Percentiles rank a stretch among this genome's conserved stretches.
Conservation (phyloP, 2,113 vertebrate species). For the Neogobius melanostomus region DNA sequence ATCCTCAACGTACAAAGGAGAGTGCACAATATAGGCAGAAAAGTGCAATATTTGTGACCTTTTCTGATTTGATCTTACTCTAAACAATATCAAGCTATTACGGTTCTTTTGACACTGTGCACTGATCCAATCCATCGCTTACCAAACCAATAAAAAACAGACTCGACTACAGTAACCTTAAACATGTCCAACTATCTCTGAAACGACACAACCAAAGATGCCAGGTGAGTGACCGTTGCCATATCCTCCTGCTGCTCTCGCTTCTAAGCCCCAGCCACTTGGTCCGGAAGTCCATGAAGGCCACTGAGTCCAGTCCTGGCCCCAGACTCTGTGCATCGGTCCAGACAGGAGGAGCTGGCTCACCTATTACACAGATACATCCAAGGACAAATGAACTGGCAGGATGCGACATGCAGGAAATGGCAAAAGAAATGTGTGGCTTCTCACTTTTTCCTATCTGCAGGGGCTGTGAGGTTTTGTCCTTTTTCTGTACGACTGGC, state of each 20-base stretch:
- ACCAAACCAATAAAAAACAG: background rate
- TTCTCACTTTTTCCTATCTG: conserved; percentile 28
- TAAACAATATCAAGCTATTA: no score
- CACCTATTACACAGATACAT: conserved; percentile 46
- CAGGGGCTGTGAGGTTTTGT: background rate
- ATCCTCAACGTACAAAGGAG: no score
- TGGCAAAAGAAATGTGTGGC: conserved; percentile 22
- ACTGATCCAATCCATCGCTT: no score
- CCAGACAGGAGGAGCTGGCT: conserved; percentile 49
- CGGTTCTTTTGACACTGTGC: no score
- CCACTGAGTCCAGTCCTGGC: conserved; percentile 50
- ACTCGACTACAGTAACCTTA: background rate
- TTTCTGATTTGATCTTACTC: no score
- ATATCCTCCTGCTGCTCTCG: conserved; percentile 30
- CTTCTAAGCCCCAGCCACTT: conserved; percentile 49
- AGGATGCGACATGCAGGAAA: conserved; percentile 32
- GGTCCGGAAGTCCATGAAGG: conserved; percentile 58
- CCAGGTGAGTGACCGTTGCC: conserved; percentile 23
- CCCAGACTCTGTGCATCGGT: conserved; percentile 31
- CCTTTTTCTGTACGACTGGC: background rate
- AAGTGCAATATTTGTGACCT: no score
- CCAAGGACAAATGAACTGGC: conserved; percentile 66
- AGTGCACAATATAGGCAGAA: no score
- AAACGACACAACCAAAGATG: conserved; percentile 29
- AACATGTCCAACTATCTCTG: background rate